phyloP scores from a whole-genome alignment of 2,888 invertebrate species.

The Caenorhabditis panamensis region DNA sequence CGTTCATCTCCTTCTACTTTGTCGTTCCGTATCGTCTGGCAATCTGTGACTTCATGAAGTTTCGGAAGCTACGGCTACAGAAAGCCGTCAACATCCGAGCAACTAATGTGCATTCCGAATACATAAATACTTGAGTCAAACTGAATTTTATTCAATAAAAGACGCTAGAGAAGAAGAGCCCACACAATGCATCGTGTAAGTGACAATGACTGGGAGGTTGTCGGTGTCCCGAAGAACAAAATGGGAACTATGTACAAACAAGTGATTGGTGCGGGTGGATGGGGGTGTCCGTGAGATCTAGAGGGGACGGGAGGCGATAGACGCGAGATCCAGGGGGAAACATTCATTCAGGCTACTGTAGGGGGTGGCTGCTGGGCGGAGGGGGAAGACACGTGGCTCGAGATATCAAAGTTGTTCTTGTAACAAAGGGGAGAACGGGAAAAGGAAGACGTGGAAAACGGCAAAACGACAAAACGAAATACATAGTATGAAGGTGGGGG shows the following conservation, averaged over 20 bases:
- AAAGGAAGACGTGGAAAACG: not conserved
- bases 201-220: slow-evolving; percentile 30
- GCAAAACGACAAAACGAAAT: slow-evolving; percentile 39
- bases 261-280: slow-evolving; percentile 39
- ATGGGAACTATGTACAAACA: slow-evolving; percentile 58
- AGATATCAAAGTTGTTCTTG: slow-evolving; percentile 59
- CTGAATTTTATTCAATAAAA: slow-evolving; percentile 59
- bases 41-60: slow-evolving; percentile 4
- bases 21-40: slow-evolving; percentile 42
- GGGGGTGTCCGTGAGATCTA: slow-evolving; percentile 38
- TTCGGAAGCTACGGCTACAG: not conserved
- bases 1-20: slow-evolving; percentile 47
- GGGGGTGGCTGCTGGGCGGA: slow-evolving; percentile 27
- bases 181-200: slow-evolving; percentile 40
- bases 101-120: slow-evolving; percentile 30
- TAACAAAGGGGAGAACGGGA: slow-evolving; percentile 26
- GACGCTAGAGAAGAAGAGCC: slow-evolving; percentile 48
- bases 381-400: slow-evolving; percentile 49
- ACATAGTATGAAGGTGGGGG: slow-evolving; percentile 39
- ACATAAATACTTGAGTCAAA: slow-evolving; percentile 35
- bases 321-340: slow-evolving; percentile 27
- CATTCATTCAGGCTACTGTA: slow-evolving; percentile 55
- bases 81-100: slow-evolving; percentile 23
- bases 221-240: slow-evolving; percentile 46
- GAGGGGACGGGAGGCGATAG: slow-evolving; percentile 20